These are phyloP conservation scores for Sphaerodactylus townsendi DNA, from an alignment of 2,113 vertebrate genomes.

Conservation along the genomic window DNA sequence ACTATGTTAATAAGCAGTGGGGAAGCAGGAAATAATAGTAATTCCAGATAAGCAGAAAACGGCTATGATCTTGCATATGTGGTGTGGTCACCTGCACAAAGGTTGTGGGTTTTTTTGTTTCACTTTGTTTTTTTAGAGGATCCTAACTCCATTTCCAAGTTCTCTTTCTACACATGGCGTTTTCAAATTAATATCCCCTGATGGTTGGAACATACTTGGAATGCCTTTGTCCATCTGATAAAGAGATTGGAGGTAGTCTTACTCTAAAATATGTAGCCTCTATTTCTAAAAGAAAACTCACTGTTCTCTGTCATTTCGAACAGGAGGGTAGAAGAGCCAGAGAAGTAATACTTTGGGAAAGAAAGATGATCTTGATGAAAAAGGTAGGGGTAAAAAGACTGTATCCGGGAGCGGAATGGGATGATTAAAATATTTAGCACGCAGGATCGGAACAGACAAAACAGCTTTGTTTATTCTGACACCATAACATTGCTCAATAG, in stretches of 20 bases:
- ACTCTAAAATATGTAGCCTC: slow-evolving; percentile 33
- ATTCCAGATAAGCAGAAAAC: slow-evolving; percentile 4
- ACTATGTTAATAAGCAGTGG: neutral
- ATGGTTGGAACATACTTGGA: slow-evolving; percentile 66
- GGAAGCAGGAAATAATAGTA: neutral
- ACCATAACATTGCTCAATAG: slow-evolving; percentile 34
- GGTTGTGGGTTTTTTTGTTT: neutral
- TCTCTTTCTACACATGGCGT: slow-evolving; percentile 33
- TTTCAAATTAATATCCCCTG: slow-evolving; percentile 59
- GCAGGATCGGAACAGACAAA: slow-evolving; percentile 48
- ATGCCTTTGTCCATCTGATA: slow-evolving; percentile 71
- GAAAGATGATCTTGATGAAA: slow-evolving; percentile 18
- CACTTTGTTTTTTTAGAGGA: too few species aligned
- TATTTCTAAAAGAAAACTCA: slow-evolving; percentile 18
- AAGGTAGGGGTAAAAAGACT: slow-evolving; percentile 48
- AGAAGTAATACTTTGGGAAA: slow-evolving; percentile 30
- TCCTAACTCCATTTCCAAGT: slow-evolving; percentile 18
- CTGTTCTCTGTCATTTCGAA: slow-evolving; percentile 4
- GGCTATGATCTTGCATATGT: neutral
- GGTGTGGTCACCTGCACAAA: neutral
- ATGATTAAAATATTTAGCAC: slow-evolving; percentile 40
- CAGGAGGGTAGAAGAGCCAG: slow-evolving; percentile 29
- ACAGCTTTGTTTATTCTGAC: slow-evolving; percentile 36
- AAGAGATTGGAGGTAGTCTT: slow-evolving; percentile 58
- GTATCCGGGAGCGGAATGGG: slow-evolving; percentile 19